A percentile compares a stretch with the other conserved stretches of the same genome.
Evolutionary conservation across 2,888 invertebrate genomes (phyloP).

Genomic region (Dugesia japonica): DNA sequence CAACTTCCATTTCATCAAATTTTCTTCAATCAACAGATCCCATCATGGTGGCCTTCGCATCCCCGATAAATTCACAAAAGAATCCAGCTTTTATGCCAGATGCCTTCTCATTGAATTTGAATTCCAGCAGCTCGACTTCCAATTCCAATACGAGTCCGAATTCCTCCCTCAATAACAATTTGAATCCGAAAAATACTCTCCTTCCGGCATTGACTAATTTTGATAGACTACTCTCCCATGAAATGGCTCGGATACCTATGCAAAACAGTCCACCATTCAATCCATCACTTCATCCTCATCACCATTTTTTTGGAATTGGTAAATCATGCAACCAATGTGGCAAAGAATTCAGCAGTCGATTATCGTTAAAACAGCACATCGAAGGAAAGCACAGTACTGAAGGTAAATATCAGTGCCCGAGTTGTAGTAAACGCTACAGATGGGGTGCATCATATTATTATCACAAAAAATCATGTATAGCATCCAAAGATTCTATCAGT

Average conservation of each 20-base stretch:
- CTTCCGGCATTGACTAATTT: neutral
- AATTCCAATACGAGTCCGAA: neutral
- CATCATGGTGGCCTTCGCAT: constrained; percentile 9
- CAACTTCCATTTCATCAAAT: constrained; percentile 1
- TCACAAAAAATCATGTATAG: constrained; percentile 33
- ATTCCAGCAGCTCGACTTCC: neutral
- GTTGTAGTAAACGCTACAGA: constrained; percentile 29
- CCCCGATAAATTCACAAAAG: constrained; percentile 7
- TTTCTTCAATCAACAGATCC: constrained; percentile 16
- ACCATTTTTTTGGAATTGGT: neutral
- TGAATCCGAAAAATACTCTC: neutral
- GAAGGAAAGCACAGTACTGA: constrained; percentile 32
- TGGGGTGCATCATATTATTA: constrained; percentile 34
- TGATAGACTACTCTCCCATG: neutral
- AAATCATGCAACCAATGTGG: constrained; percentile 29
- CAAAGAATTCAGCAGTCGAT: constrained; percentile 26
- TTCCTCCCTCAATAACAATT: neutral
- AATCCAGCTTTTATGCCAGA: constrained; percentile 10
- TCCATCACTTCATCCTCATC: constrained; percentile 2
- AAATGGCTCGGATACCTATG: constrained; percentile 1
- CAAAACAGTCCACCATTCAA: constrained; percentile 1
- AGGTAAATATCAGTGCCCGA: constrained; percentile 27
- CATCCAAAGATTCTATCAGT: constrained; percentile 17
- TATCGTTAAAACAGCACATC: constrained; percentile 32
- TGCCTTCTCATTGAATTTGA: neutral